These are phyloP conservation scores for Nesogale talazaci DNA, from an alignment of 2,113 vertebrate genomes.

Conservation along the genomic window DNA sequence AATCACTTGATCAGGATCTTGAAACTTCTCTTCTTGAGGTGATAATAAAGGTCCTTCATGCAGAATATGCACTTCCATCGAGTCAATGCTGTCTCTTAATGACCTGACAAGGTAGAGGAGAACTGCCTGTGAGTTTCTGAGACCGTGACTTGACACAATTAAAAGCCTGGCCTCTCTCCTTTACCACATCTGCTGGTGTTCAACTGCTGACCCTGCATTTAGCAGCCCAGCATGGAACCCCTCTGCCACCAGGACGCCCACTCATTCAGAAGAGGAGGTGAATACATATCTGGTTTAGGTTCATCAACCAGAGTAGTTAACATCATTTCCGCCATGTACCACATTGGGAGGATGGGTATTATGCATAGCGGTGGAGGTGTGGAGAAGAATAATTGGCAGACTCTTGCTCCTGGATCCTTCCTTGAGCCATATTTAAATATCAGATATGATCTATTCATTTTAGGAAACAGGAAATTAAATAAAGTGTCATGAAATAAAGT, in stretches of 20 bases:
- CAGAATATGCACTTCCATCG: background rate
- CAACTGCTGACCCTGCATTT: too few relatives aligned
- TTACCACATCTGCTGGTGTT: too few relatives aligned
- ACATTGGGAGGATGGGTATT: rapidly evolving
- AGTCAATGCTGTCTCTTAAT: too few relatives aligned
- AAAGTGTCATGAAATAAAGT: background rate
- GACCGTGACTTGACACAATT: too few relatives aligned
- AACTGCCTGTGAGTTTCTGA: too few relatives aligned
- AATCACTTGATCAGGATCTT: background rate
- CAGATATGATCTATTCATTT: background rate
- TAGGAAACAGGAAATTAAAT: background rate
- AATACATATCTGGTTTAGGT: background rate
- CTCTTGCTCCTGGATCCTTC: background rate
- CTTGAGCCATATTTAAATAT: background rate
- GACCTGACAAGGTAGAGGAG: too few relatives aligned
- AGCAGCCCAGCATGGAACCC: too few relatives aligned
- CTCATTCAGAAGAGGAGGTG: background rate
- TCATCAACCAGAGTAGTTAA: background rate
- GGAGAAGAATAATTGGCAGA: too few relatives aligned
- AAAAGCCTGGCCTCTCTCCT: too few relatives aligned
- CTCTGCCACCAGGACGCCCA: too few relatives aligned
- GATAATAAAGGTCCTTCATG: background rate
- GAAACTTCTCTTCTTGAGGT: constrained; percentile 9
- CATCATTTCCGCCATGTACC: background rate
- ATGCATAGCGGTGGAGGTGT: background rate